These are phyloP conservation scores for Ophion ellenae DNA, from an alignment of 2,888 invertebrate genomes.

Conservation along the genomic window DNA sequence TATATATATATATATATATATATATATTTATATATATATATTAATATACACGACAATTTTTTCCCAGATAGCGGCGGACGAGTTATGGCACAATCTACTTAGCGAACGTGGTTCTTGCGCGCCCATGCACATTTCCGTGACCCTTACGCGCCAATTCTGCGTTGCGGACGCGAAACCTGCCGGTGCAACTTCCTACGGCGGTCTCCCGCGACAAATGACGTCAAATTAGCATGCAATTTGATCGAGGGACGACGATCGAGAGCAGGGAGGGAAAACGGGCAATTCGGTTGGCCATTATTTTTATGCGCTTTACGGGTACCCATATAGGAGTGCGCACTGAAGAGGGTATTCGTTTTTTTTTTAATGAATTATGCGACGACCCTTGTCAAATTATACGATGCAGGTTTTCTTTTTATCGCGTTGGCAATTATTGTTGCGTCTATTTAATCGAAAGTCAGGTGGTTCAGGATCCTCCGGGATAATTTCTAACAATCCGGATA, in stretches of 20 bases:
- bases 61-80: constrained; percentile 44
- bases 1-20: neutral
- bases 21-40: neutral
- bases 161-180: constrained; percentile 18
- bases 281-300: neutral
- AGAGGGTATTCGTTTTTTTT: too few relatives aligned
- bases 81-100: constrained; percentile 57
- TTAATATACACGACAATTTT: constrained; percentile 11
- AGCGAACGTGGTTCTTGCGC: constrained; percentile 10
- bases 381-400: too few relatives aligned
- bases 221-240: constrained; percentile 4
- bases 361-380: too few relatives aligned
- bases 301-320: neutral
- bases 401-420: too few relatives aligned
- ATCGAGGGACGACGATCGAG: neutral
- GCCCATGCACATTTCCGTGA: constrained; percentile 50
- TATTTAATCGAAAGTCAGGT: too few relatives aligned
- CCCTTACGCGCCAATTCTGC: constrained; percentile 31
- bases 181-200: constrained; percentile 37
- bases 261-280: neutral
- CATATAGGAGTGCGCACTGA: too few relatives aligned
- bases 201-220: constrained; percentile 2
- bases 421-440: too few relatives aligned
- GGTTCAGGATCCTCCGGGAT: too few relatives aligned
- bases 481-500: neutral